A percentile compares a stretch with the other conserved stretches of the same genome.
These are phyloP conservation scores for Carcina quercana DNA, from an alignment of 2,888 invertebrate genomes.

Conservation along the genomic window DNA sequence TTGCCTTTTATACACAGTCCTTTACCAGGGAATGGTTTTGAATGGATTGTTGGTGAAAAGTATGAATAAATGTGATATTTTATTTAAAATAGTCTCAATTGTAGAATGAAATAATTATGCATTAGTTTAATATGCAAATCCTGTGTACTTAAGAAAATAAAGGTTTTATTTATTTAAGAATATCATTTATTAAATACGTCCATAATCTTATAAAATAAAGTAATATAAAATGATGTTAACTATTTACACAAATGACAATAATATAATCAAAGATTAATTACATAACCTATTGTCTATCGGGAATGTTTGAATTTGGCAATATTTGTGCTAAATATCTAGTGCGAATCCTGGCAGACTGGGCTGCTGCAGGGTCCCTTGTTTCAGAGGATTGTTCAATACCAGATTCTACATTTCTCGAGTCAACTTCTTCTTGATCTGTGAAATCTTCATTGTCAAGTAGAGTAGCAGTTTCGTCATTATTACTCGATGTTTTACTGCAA, in stretches of 20 bases:
- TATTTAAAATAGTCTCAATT: no score
- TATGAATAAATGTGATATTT: no score
- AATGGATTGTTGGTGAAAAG: conserved; percentile 43
- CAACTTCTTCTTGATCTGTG: conserved; percentile 50
- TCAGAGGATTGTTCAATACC: conserved; percentile 21
- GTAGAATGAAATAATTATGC: no score
- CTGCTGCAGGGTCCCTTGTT: conserved; percentile 35
- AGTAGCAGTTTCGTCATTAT: conserved; percentile 51
- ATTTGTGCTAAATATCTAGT: conserved; percentile 65
- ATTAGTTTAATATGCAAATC: no score
- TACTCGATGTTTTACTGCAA: no score
- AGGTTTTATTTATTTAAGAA: no score
- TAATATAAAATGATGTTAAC: no score
- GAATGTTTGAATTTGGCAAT: conserved; percentile 53
- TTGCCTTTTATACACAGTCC: conserved; percentile 85
- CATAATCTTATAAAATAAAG: no score
- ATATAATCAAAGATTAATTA: no score
- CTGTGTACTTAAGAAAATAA: no score
- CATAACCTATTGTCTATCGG: conserved; percentile 40
- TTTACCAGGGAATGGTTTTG: conserved; percentile 83
- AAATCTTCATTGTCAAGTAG: conserved; percentile 49
- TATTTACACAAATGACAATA: no score
- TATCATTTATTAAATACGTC: no score
- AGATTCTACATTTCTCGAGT: conserved; percentile 29
- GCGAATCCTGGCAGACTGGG: conserved; percentile 62